Percentiles rank a stretch among this genome's conserved stretches.
Evolutionary conservation across 2,888 invertebrate species (phyloP).

Genomic region (Trypoxylon attenuatum): DNA sequence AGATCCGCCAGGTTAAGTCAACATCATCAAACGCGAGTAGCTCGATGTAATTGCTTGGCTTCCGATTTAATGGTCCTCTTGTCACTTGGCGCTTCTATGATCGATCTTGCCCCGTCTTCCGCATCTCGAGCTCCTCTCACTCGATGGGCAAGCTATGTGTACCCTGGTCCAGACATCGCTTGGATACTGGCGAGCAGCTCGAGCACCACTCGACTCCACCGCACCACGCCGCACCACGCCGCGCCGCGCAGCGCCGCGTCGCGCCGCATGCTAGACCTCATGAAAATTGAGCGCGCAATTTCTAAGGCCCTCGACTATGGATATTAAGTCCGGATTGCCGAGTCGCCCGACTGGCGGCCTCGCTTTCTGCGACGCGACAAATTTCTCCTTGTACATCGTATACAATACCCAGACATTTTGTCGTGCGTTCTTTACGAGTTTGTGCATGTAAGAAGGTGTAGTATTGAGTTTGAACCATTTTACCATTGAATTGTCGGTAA

Average conservation of each 20-base stretch:
- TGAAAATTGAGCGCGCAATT: slow-evolving; percentile 51
- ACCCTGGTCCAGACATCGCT: no score
- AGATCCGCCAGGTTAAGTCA: slow-evolving; percentile 41
- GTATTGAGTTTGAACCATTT: no score
- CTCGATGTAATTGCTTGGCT: slow-evolving; percentile 49
- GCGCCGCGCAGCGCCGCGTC: not conserved
- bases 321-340: slow-evolving; percentile 10
- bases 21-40: slow-evolving; percentile 47
- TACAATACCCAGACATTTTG: no score
- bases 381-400: no score
- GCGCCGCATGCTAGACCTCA: slow-evolving; percentile 3
- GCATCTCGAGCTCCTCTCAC: slow-evolving; percentile 3
- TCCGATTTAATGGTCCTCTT: slow-evolving; percentile 56
- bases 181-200: no score
- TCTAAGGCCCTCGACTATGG: slow-evolving; percentile 34
- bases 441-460: no score
- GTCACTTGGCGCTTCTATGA: slow-evolving; percentile 23
- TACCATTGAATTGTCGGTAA: no score
- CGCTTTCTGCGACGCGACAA: no score
- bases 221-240: not conserved
- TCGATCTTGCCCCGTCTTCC: no score
- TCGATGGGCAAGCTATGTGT: slow-evolving; percentile 9
- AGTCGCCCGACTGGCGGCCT: no score
- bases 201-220: no score
- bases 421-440: no score